These are phyloP conservation scores for Seriola dumerili DNA, from an alignment of 2,113 vertebrate species.

Conservation along the genomic window DNA sequence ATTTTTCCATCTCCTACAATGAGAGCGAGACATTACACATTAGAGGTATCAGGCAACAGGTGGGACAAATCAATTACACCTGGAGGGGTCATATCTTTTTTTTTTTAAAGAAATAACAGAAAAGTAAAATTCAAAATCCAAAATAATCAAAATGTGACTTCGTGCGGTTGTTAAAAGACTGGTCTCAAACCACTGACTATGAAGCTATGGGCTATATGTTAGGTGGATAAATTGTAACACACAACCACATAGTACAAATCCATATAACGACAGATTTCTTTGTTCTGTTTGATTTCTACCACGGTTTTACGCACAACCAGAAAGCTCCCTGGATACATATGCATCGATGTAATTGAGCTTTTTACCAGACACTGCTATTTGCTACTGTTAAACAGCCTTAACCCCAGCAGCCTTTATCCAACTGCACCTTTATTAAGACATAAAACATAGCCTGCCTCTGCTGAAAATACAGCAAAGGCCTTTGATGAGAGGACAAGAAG, in stretches of 20 bases:
- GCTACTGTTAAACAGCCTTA: slow-evolving; percentile 21
- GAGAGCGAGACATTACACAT: slow-evolving; percentile 68
- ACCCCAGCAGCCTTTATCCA: slow-evolving; percentile 26
- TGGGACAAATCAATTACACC: slow-evolving; percentile 22
- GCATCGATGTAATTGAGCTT: slow-evolving; percentile 20
- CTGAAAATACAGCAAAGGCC: slow-evolving; percentile 42
- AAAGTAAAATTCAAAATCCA: background rate
- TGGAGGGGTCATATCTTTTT: background rate
- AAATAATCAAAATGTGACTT: background rate
- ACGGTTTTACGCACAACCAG: slow-evolving; percentile 36
- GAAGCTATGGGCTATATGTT: background rate
- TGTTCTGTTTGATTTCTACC: background rate
- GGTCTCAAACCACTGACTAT: background rate
- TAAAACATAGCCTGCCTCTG: slow-evolving; percentile 30
- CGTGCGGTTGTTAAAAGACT: background rate
- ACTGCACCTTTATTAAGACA: slow-evolving; percentile 58
- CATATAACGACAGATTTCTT: background rate
- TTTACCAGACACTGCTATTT: slow-evolving; percentile 42
- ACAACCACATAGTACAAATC: background rate
- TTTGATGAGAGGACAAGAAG: slow-evolving; percentile 32
- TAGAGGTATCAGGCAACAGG: slow-evolving; percentile 56
- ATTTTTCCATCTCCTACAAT: slow-evolving; percentile 90
- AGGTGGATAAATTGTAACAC: background rate
- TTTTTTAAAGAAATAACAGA: background rate
- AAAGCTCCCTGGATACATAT: background rate